Base-by-base conservation (phyloP, 2,113 vertebrate genomes). In the Helogale parvula region DNA sequence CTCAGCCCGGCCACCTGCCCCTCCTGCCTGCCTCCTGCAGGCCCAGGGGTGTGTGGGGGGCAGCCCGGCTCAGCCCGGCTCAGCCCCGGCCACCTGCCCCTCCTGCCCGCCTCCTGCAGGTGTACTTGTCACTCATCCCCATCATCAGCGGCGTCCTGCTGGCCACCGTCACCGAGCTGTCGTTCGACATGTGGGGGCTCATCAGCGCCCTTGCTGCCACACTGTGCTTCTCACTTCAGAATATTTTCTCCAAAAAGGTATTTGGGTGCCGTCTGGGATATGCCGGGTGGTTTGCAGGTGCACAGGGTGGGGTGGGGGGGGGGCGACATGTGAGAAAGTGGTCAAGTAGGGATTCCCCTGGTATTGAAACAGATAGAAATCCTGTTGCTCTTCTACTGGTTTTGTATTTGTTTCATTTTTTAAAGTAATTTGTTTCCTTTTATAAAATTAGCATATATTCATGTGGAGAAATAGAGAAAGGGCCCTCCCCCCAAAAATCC, bases 211-310 rank as follows among this genome's bases (percentile, higher is more conserved):
- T 99, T 23, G 99, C 99, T 10, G 99, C 99, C 66, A 99, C 99
- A 0, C 99, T 99, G 54, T 99, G 99, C 98, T 99, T 99, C 98
- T 99, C 99, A 0, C 99, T 99, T 66, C 99, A 99, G 98, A 99
- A 99, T 97, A 99, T 99, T 97, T 99, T 99, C 99, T 99, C 99
- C 2, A 99, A 99, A 98, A 99, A 99, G 99, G 99, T 99, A 97
- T 81, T 2, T 0, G 8, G 47, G 57, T 7, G 35, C 54, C 47
- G 0, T 2, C 71, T 25, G 5, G 41, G 68, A 19, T 29, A 3
- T 2, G 3, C 31, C 5, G 60, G 71, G 14, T 47, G n/a, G 60
- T 41, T 14, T 23, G 8, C 23, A 50, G 57, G 17, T 52, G 4
- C 4, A 13, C 0, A 0, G 71, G 71, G 41, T 5, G 57, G 41